phyloP scores from a whole-genome alignment of 2,797 vertebrate genomes.

The Anguilla anguilla region DNA sequence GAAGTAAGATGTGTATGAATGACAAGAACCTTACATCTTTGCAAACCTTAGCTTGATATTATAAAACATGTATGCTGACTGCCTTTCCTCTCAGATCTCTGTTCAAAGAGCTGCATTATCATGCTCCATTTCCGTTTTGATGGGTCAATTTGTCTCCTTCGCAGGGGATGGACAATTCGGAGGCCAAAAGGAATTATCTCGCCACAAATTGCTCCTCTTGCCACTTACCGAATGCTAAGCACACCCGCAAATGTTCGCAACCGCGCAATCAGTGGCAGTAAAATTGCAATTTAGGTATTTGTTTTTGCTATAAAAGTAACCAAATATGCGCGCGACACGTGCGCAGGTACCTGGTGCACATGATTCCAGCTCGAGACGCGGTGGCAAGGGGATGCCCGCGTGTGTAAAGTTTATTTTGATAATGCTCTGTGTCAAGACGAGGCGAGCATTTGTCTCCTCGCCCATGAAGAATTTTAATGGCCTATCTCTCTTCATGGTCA shows the following conservation, averaged over 20 bases:
- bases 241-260: constrained; percentile 52
- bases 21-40: constrained; percentile 56
- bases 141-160: constrained; percentile 71
- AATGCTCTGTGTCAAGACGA: constrained; percentile 66
- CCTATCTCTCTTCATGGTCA: constrained; percentile 62
- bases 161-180: constrained; percentile 62
- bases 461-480: constrained; percentile 62
- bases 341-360: background rate
- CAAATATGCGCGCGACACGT: background rate
- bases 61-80: constrained; percentile 58
- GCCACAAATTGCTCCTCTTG: constrained; percentile 70
- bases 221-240: constrained; percentile 68
- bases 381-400: constrained; percentile 39
- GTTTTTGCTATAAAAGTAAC: constrained; percentile 46
- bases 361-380: background rate
- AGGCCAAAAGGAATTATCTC: constrained; percentile 68
- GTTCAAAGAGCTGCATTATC: constrained; percentile 66
- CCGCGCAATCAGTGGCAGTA: constrained; percentile 64
- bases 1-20: constrained; percentile 18
- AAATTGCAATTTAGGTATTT: constrained; percentile 71
- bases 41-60: constrained; percentile 59
- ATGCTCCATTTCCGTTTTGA: constrained; percentile 70
- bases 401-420: constrained; percentile 68
- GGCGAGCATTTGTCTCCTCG: constrained; percentile 62
- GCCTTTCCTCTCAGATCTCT: constrained; percentile 69